A percentile compares a stretch with the other conserved stretches of the same genome.
Conservation (phyloP, 2,797 vertebrate species). For the Steatocranus sp. region DNA sequence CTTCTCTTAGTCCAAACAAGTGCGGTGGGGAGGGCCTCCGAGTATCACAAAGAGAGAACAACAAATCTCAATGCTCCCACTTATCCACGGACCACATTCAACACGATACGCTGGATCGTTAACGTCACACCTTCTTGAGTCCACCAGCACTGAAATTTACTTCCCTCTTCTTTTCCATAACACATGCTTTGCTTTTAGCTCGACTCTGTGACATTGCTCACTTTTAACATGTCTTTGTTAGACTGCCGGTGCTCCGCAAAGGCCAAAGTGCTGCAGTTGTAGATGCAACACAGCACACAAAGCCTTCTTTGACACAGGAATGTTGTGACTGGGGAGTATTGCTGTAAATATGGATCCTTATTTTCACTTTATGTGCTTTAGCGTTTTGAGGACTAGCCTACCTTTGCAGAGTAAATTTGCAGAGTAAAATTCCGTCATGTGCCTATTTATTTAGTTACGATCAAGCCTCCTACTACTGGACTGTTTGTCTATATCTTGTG, state of each 20-base stretch:
- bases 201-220: conserved; percentile 35
- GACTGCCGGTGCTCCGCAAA: background rate
- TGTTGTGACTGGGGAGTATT: conserved; percentile 46
- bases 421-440: conserved; percentile 28
- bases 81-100: conserved; percentile 16
- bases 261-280: background rate
- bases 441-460: conserved; percentile 32
- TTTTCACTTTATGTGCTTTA: conserved; percentile 30
- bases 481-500: background rate
- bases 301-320: conserved; percentile 40
- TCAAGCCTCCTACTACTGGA: conserved; percentile 11
- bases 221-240: conserved; percentile 11
- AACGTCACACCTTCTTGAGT: conserved; percentile 5
- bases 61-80: background rate
- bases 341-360: conserved; percentile 59
- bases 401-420: conserved; percentile 39
- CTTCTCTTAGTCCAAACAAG: conserved; percentile 5
- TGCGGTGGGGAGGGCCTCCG: conserved; percentile 5
- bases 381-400: conserved; percentile 62
- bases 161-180: background rate
- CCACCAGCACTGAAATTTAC: conserved; percentile 39
- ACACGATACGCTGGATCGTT: conserved; percentile 44
- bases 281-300: background rate
- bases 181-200: conserved; percentile 15
- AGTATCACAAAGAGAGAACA: background rate